A percentile compares a stretch with the other conserved stretches of the same genome.
Evolutionary conservation across 2,888 invertebrate genomes (phyloP).

Genomic region (Phalera bucephala): DNA sequence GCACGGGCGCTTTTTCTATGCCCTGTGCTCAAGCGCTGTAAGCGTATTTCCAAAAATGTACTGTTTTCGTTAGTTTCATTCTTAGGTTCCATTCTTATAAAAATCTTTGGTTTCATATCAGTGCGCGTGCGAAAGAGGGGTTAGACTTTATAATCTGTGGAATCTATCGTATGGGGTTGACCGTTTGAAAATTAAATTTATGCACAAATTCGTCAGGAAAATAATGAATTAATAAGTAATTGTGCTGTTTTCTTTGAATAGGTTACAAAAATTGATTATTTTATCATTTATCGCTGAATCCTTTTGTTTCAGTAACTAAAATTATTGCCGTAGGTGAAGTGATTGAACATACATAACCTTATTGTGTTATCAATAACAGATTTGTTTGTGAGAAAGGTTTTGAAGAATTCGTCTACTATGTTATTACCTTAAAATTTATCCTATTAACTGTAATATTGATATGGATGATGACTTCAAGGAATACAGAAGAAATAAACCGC

Average conservation of each 20-base stretch:
- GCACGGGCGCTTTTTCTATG: no score
- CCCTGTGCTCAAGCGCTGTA: no score
- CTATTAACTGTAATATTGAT: conserved; percentile 57
- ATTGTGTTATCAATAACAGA: conserved; percentile 38
- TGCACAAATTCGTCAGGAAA: conserved; percentile 20
- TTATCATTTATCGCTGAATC: conserved; percentile 21
- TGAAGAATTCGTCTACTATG: conserved; percentile 28
- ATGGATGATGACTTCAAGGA: conserved; percentile 83
- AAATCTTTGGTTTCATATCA: no score
- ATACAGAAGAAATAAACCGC: conserved; percentile 85
- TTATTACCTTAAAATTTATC: conserved; percentile 43
- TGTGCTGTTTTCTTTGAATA: conserved; percentile 20
- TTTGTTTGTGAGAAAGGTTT: conserved; percentile 12
- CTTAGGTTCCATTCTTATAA: no score
- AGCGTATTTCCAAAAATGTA: no score
- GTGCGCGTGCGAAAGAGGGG: no score
- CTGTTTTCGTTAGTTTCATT: no score
- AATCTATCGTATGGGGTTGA: conserved; percentile 16
- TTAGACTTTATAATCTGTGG: not conserved
- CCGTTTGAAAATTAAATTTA: conserved; percentile 29
- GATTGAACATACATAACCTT: conserved; percentile 58
- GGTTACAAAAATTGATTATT: conserved; percentile 20
- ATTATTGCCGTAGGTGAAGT: conserved; percentile 29
- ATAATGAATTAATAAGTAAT: conserved; percentile 9
- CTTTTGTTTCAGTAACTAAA: conserved; percentile 18